phyloP scores from a whole-genome alignment of 2,888 invertebrate species.

The Rugalucina vietnamica region DNA sequence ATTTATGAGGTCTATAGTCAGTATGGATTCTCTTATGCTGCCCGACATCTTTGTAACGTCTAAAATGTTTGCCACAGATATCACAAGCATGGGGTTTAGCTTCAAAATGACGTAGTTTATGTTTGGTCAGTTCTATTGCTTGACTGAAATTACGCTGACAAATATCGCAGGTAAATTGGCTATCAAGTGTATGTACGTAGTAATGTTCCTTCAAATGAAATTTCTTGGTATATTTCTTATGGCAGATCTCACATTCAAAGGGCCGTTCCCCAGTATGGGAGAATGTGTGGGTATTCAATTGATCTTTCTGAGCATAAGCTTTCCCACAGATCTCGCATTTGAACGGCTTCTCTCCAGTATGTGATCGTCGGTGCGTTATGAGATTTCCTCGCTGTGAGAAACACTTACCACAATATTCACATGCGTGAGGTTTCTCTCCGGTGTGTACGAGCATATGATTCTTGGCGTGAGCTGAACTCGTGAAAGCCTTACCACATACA shows the following conservation, averaged over 20 bases:
- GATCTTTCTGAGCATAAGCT: not conserved
- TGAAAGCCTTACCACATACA: not conserved
- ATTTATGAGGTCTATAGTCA: not conserved
- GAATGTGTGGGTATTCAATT: not conserved
- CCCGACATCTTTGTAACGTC: not conserved
- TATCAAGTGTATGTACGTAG: not conserved
- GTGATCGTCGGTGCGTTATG: not conserved
- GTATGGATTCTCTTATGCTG: not conserved
- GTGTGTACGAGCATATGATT: not conserved
- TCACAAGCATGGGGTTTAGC: not conserved
- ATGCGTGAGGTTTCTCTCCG: not conserved
- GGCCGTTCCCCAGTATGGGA: not conserved
- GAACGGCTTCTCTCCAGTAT: not conserved
- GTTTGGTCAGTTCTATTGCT: not conserved
- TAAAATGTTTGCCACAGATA: not conserved
- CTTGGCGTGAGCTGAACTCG: not conserved
- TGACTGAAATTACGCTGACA: not conserved
- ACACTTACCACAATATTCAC: not conserved
- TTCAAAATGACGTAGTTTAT: not conserved
- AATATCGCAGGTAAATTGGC: not conserved
- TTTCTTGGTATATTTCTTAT: not conserved
- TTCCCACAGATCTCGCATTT: not conserved
- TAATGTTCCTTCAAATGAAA: not conserved
- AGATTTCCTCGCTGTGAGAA: not conserved
- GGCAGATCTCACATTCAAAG: not conserved